A percentile compares a stretch with the other conserved stretches of the same genome.
Conservation (phyloP, 2,888 invertebrate genomes). For the Sicus ferrugineus region DNA sequence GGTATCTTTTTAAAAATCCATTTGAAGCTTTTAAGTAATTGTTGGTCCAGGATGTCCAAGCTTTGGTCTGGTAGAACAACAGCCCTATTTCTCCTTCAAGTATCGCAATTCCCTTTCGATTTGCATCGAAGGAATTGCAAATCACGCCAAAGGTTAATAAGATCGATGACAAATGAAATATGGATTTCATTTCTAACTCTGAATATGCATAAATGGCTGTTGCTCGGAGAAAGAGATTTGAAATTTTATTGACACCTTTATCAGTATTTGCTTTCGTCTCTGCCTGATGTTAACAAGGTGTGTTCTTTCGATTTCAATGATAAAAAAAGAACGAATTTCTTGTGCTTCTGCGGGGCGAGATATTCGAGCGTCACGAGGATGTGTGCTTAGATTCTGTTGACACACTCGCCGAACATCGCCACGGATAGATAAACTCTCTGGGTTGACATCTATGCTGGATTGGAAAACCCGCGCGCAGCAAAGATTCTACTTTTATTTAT, state of each 20-base stretch:
- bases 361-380: neutral
- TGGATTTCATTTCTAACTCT: too few relatives aligned
- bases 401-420: neutral
- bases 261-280: constrained; percentile 18
- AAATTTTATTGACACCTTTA: constrained; percentile 25
- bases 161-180: too few relatives aligned
- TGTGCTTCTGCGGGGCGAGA: neutral
- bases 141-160: too few relatives aligned
- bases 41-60: too few relatives aligned
- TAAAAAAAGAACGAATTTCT: constrained; percentile 3
- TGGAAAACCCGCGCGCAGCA: neutral
- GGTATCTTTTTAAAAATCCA: too few relatives aligned
- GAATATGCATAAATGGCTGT: too few relatives aligned
- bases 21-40: too few relatives aligned
- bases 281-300: constrained; percentile 20
- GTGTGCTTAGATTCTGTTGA: neutral
- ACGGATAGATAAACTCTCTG: constrained; percentile 4
- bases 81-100: too few relatives aligned
- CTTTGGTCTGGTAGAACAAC: too few relatives aligned
- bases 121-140: too few relatives aligned
- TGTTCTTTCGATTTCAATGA: constrained; percentile 2
- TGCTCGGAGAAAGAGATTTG: neutral
- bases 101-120: too few relatives aligned
- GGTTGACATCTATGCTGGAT: neutral
- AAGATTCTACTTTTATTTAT: neutral